Conservation (phyloP, 1,140 invertebrate species). For the Aphelenchoides fujianensis region DNA sequence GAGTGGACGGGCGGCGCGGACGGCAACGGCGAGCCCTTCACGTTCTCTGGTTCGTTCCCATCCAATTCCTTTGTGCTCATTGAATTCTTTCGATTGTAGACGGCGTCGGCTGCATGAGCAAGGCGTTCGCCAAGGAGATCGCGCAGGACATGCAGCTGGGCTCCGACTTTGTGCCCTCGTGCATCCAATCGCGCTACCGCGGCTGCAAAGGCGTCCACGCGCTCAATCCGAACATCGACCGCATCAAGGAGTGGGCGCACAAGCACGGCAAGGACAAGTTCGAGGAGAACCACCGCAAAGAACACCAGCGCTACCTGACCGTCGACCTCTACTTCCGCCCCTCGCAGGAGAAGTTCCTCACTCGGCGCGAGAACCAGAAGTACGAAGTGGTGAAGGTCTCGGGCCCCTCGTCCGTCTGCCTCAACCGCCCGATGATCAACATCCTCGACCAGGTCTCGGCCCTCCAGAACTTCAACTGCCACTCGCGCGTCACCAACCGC, state of each 20-base stretch:
- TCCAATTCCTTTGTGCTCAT: too few species aligned
- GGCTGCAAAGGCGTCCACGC: constrained; percentile 44
- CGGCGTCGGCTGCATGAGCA: constrained; percentile 45
- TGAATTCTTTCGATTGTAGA: too few species aligned
- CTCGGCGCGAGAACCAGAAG: constrained; percentile 19
- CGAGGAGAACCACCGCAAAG: too few species aligned
- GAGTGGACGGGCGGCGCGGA: constrained; percentile 39
- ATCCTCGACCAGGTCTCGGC: constrained; percentile 62
- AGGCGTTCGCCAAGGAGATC: constrained; percentile 34
- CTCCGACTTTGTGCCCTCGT: constrained; percentile 40
- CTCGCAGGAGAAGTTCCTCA: constrained; percentile 43
- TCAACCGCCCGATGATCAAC: constrained; percentile 63
- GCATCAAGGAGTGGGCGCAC: constrained; percentile 40
- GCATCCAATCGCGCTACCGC: constrained; percentile 46
- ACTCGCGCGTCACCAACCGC: constrained; percentile 45
- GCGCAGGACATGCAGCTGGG: constrained; percentile 30
- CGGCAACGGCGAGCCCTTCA: constrained; percentile 39
- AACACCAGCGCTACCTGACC: neutral
- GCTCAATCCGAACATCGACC: constrained; percentile 38
- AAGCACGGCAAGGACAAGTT: constrained; percentile 27
- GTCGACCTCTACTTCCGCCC: constrained; percentile 31
- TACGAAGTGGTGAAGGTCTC: constrained; percentile 63
- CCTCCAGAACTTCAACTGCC: constrained; percentile 41
- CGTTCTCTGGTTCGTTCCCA: too few species aligned
- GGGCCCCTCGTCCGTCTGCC: constrained; percentile 63